Conservation (phyloP, 1,140 invertebrate species). For the Aradophagus sp. region DNA sequence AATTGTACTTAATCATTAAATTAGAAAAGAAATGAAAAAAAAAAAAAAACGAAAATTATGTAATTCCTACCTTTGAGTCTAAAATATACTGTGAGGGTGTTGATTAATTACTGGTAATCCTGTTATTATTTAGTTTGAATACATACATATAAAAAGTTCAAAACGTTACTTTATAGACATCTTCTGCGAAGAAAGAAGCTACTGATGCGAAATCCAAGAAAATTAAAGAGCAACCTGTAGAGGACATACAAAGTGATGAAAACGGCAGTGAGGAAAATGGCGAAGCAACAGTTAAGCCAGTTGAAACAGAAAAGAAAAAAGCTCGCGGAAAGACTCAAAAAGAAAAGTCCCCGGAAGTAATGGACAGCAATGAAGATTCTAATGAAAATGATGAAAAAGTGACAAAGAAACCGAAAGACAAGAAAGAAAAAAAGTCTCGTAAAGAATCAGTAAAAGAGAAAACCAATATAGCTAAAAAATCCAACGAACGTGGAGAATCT, state of each 20-base stretch:
- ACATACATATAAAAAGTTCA: too few relatives aligned
- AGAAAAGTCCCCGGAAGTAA: slow-evolving; percentile 11
- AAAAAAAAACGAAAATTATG: too few relatives aligned
- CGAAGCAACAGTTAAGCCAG: background rate
- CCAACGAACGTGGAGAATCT: background rate
- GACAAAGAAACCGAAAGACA: background rate
- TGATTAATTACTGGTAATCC: too few relatives aligned
- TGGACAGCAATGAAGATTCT: background rate
- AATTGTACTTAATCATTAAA: too few relatives aligned
- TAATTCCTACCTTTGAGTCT: too few relatives aligned
- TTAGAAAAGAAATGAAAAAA: too few relatives aligned
- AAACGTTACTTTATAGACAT: too few relatives aligned
- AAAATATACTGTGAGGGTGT: too few relatives aligned
- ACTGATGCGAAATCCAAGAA: slow-evolving; percentile 1
- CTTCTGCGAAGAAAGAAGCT: slow-evolving; percentile 1
- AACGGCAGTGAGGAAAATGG: background rate
- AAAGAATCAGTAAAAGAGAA: slow-evolving; percentile 3
- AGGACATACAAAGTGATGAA: background rate
- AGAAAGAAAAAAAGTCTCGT: background rate
- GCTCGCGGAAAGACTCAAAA: slow-evolving; percentile 2
- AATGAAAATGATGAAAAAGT: background rate
- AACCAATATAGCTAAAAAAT: slow-evolving; percentile 1
- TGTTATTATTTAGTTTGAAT: too few relatives aligned
- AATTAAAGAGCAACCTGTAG: background rate
- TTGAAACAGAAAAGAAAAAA: slow-evolving; percentile 2